Evolutionary conservation across 2,888 invertebrate genomes (phyloP).

Genomic region (Spisula solida): DNA sequence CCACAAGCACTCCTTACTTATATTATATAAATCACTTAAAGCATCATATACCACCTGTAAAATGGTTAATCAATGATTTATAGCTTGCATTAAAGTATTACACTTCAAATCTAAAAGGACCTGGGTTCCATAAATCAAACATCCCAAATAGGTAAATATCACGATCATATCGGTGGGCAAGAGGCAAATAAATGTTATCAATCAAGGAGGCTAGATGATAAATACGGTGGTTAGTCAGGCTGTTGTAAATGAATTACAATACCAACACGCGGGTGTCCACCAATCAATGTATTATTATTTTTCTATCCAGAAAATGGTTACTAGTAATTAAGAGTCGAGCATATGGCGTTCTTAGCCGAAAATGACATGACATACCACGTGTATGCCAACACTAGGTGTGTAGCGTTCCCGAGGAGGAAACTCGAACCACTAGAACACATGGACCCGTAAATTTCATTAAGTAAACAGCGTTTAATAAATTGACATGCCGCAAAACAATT

Average conservation of each 20-base stretch:
- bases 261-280: not conserved
- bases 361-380: no score
- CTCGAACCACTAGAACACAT: no score
- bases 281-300: no score
- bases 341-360: no score
- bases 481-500: no score
- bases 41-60: slow-evolving; percentile 7
- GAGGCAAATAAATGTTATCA: slow-evolving; percentile 19
- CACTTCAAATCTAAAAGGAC: slow-evolving; percentile 12
- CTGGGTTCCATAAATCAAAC: not conserved
- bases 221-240: not conserved
- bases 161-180: slow-evolving; percentile 9
- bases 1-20: not conserved
- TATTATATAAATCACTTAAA: not conserved
- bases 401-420: no score
- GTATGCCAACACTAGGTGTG: no score
- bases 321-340: no score
- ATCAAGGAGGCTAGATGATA: slow-evolving; percentile 6
- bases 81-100: not conserved
- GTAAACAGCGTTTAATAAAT: no score
- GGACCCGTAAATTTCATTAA: no score
- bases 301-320: no score
- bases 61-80: not conserved
- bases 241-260: not conserved
- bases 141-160: slow-evolving; percentile 16